Evolutionary conservation across 1,140 invertebrate species (phyloP), one percentile per base, ranked within the genome.

Genomic region (Drosophila mojavensis): DNA sequence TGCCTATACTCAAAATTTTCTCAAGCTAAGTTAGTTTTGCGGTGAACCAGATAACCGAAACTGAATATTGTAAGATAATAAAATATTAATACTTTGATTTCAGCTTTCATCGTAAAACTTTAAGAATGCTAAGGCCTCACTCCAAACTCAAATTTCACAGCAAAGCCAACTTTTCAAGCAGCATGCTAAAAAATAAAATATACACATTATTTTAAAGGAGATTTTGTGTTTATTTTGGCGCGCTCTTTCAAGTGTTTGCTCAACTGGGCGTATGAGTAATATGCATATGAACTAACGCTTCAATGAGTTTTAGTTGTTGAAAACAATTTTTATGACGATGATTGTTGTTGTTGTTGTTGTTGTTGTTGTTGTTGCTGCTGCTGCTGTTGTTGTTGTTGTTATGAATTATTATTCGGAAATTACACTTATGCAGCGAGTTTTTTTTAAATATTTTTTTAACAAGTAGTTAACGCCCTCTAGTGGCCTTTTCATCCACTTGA

Each of bases 181-280:
- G 10, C 17, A 17, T 17, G 17, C 17, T 17, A 17, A 17, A 24
- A 24, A 24, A 24, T 24, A 24, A 24, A 15, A 15, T 26, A 11
- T 5, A 15, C 7, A 17, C 3, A 39, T n/a, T 28, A 48, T 48
- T 61, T 61, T 28, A 24, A 24, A 24, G 20, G 20, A 24, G 1
- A 24, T 66, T 51, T 33, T 50, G 33, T 10, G 48, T 36, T 47
- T 55, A 51, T 61, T 48, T 62, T 58, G 62, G 6, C 60, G 58
- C 63, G 67, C 59, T 68, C 17, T 33, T 39, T 62, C 68, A 66
- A 63, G 63, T 66, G 64, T 53, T 60, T 79, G 79, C 58, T 62
- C 56, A 86, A 88, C 76, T 56, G 55, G 70, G 71, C 79, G 67
- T 79, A 86, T 82, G 71, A 76, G 72, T 77, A 82, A 79, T 79